Conservation (phyloP, 2,888 invertebrate species). For the Keiferia lycopersicella region DNA sequence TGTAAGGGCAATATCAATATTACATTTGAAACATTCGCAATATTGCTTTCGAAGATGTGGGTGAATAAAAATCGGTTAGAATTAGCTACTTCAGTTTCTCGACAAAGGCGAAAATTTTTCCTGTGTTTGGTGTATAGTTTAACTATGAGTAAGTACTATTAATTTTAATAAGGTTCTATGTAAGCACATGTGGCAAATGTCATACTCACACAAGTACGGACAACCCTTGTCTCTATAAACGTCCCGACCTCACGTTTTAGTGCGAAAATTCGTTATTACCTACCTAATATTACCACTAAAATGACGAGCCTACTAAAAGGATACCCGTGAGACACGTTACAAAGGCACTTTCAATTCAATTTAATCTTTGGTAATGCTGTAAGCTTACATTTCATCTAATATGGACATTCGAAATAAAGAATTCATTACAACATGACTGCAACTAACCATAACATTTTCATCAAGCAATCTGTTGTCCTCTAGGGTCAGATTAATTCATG, state of each 20-base stretch:
- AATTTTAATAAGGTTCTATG: slow-evolving; percentile 16
- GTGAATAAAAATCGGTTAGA: neutral
- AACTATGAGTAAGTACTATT: neutral
- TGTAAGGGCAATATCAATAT: slow-evolving; percentile 13
- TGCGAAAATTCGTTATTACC: slow-evolving; percentile 33
- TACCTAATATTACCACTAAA: slow-evolving; percentile 28
- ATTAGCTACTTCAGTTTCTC: neutral
- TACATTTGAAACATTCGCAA: slow-evolving; percentile 15
- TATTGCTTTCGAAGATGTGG: neutral
- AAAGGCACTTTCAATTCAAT: slow-evolving; percentile 13
- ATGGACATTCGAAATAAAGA: slow-evolving; percentile 3
- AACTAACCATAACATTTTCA: slow-evolving; percentile 10
- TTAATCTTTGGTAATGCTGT: slow-evolving; percentile 3
- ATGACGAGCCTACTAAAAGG: slow-evolving; percentile 27
- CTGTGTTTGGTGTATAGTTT: neutral
- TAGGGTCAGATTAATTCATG: slow-evolving; percentile 17
- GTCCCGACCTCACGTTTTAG: slow-evolving; percentile 40
- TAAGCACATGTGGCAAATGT: slow-evolving; percentile 30
- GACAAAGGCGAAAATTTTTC: neutral
- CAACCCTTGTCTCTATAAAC: slow-evolving; percentile 55
- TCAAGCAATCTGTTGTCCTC: slow-evolving; percentile 8
- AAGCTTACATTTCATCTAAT: neutral
- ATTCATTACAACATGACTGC: neutral
- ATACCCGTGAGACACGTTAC: slow-evolving; percentile 9
- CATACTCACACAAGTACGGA: slow-evolving; percentile 29